Percentiles rank a stretch among this genome's conserved stretches.
Evolutionary conservation across 2,888 invertebrate species (phyloP).

Genomic region (Gonocerus acuteangulatus): DNA sequence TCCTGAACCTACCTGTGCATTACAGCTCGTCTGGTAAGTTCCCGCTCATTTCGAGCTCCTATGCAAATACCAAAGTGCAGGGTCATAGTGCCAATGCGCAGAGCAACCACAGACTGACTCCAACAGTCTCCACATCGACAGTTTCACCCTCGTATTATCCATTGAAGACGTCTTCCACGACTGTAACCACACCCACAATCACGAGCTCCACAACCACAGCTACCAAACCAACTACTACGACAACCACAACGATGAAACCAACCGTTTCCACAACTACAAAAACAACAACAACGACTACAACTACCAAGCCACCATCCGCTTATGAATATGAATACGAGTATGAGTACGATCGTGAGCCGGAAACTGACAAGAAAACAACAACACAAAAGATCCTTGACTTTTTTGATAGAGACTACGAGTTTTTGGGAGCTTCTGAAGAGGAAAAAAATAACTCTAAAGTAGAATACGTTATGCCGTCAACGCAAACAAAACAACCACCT

Average conservation of each 20-base stretch:
- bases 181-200: constrained; percentile 39
- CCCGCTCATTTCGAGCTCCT: constrained; percentile 62
- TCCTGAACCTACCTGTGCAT: constrained; percentile 58
- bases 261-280: no score
- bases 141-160: constrained; percentile 39
- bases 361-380: constrained; percentile 20
- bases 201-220: constrained; percentile 43
- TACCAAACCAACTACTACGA: constrained; percentile 31
- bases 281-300: constrained; percentile 34
- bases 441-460: constrained; percentile 1
- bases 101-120: constrained; percentile 32
- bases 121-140: constrained; percentile 37
- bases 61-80: constrained; percentile 64
- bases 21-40: constrained; percentile 58
- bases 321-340: constrained; percentile 36
- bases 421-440: constrained; percentile 27
- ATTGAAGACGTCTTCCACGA: constrained; percentile 37
- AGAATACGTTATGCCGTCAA: background rate
- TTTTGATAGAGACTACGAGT: constrained; percentile 28
- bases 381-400: constrained; percentile 17
- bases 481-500: background rate
- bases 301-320: constrained; percentile 31
- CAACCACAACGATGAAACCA: constrained; percentile 29
- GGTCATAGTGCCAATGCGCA: constrained; percentile 43
- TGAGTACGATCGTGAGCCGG: constrained; percentile 29